Evolutionary conservation across 2,888 invertebrate genomes (phyloP).

Genomic region (Tachina lurida): DNA sequence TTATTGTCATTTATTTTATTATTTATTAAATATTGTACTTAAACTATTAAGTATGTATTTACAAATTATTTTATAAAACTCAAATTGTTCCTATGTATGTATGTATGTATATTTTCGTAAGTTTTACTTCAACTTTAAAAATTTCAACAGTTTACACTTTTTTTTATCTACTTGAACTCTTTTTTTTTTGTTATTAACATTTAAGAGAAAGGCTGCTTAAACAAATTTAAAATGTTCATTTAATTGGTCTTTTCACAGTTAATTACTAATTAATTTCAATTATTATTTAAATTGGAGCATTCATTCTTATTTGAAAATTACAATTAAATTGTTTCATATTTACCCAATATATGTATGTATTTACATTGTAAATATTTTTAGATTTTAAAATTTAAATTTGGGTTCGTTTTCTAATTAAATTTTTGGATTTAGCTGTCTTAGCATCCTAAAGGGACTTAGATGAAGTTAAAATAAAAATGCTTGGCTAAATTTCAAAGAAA

Average conservation of each 20-base stretch:
- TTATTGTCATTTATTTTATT: constrained; percentile 73
- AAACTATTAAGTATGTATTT: constrained; percentile 83
- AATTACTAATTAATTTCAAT: neutral
- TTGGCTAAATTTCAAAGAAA: constrained; percentile 52
- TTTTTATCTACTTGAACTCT: neutral
- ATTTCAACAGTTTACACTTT: neutral
- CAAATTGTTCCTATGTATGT: neutral
- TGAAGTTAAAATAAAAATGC: constrained; percentile 15
- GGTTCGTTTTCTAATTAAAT: neutral
- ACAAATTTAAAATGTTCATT: too few species aligned
- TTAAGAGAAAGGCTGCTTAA: too few species aligned
- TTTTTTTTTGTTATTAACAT: neutral
- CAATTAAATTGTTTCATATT: constrained; percentile 16
- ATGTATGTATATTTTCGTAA: neutral
- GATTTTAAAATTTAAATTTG: constrained; percentile 13
- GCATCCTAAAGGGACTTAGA: neutral
- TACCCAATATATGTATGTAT: constrained; percentile 42
- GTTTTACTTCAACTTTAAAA: constrained; percentile 3
- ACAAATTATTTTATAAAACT: constrained; percentile 74
- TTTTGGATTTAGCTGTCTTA: constrained; percentile 7
- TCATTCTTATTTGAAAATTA: neutral
- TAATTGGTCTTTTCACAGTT: neutral
- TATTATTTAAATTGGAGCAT: neutral
- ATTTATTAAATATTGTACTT: constrained; percentile 76
- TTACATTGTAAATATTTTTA: constrained; percentile 72